Conservation (phyloP, 2,888 invertebrate genomes). For the Cantharis rufa region DNA sequence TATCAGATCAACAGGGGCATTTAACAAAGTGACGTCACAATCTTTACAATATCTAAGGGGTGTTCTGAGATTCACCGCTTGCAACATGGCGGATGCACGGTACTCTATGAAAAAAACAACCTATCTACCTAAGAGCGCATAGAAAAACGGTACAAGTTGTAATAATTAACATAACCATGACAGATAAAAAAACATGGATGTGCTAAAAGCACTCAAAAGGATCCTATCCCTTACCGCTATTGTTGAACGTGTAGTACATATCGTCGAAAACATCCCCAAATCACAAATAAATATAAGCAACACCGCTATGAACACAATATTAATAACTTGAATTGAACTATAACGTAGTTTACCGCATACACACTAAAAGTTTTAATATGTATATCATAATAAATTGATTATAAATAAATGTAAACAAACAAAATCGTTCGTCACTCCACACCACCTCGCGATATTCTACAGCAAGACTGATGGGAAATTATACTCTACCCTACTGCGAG, state of each 20-base stretch:
- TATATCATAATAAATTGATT: background rate
- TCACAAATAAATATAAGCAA: background rate
- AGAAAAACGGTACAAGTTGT: constrained; percentile 3
- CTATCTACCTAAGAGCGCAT: constrained; percentile 30
- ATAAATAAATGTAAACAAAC: constrained; percentile 53
- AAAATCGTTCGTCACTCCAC: constrained; percentile 47
- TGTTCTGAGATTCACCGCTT: constrained; percentile 56
- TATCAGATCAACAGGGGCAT: constrained; percentile 46
- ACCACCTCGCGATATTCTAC: constrained; percentile 47
- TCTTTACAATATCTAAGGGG: constrained; percentile 41
- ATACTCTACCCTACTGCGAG: constrained; percentile 48
- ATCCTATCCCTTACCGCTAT: background rate
- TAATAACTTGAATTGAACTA: background rate
- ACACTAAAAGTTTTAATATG: background rate
- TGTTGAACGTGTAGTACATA: background rate
- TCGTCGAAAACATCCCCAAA: background rate
- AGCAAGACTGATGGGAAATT: constrained; percentile 52
- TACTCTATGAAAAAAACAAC: constrained; percentile 44
- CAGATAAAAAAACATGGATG: background rate
- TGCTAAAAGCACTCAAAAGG: background rate
- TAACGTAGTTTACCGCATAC: background rate
- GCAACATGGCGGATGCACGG: constrained; percentile 55
- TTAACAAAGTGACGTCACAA: constrained; percentile 40
- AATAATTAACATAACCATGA: background rate
- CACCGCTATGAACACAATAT: background rate